phyloP scores from a whole-genome alignment of 2,113 vertebrate genomes.

The Pomatostomus ruficeps region DNA sequence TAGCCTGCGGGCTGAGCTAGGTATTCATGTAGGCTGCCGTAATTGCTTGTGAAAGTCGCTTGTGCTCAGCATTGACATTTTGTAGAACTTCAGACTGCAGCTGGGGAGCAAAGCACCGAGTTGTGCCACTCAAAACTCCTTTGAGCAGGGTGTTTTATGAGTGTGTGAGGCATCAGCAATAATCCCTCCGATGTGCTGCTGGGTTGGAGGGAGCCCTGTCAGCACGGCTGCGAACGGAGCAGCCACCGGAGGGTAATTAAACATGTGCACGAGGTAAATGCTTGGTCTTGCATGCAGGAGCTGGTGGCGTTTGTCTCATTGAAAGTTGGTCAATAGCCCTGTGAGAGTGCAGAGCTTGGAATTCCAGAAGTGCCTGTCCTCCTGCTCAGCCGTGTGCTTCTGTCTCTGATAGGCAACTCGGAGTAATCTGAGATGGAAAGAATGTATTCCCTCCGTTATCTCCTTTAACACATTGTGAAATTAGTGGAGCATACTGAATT shows the following conservation, averaged over 20 bases:
- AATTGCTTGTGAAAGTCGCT: slow-evolving; percentile 37
- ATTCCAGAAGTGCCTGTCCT: background rate
- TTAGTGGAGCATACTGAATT: slow-evolving; percentile 54
- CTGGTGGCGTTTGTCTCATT: background rate
- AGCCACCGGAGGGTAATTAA: background rate
- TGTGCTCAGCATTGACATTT: background rate
- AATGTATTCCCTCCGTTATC: slow-evolving; percentile 55
- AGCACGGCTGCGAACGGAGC: background rate
- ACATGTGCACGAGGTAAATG: background rate
- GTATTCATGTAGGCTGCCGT: slow-evolving; percentile 3
- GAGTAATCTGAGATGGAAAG: slow-evolving; percentile 23
- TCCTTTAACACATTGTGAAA: slow-evolving; percentile 59
- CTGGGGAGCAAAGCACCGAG: background rate
- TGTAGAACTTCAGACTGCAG: background rate
- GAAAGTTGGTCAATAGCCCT: background rate
- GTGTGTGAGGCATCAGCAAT: background rate
- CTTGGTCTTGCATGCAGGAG: accelerated
- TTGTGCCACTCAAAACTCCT: background rate
- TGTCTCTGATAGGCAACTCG: background rate
- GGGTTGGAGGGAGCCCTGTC: background rate
- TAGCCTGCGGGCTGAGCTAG: slow-evolving; percentile 18
- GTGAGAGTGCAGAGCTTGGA: background rate
- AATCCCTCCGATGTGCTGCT: background rate
- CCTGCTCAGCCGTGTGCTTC: background rate
- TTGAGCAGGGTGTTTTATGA: background rate